Base-by-base conservation (phyloP, 2,113 vertebrate genomes). In the Oxyura jamaicensis region DNA sequence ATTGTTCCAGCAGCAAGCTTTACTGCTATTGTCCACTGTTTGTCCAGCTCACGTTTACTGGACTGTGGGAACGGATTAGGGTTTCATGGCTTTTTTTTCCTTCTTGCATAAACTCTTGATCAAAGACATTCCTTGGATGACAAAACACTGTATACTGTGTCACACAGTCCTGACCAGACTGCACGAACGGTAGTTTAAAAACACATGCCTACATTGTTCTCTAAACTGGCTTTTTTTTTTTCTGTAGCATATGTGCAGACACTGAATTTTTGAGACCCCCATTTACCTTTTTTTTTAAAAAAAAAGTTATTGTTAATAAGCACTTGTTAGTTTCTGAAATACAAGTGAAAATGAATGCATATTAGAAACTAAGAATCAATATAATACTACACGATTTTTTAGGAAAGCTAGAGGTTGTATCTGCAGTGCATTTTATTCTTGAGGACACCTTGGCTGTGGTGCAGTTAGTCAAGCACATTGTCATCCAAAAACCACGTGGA, bases 21-120 rank as follows among this genome's bases (percentile, higher is more conserved):
- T 96, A 90, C 97, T 96, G 97, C 98, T 93, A 98, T 98, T 98
- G 98, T 98, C 97, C 97, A 97, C 97, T 98, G 97, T 97, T 98
- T 97, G 98, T 98, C 97, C 97, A 98, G 98, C 97, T 97, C 98
- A 97, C 89, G 97, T 98, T 98, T 98, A 97, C 97, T 97, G 98
- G 98, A 95, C 98, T 99, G 98, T 99, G 98, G 98, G 98, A 98
- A 98, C 97, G 98, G 98, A 99, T 99, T 99, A 99, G 98, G 97
- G 98, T 98, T 98, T 98, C 98, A 97, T 97, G 97, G 97, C 97
- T 97, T 97, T 98, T 74, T 97, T 95, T 91, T 81, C 68, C 91
- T 95, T 94, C 97, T 97, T 97, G 98, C 97, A 98, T 97, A 98
- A 98, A 98, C 98, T 96, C 98, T 96, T 97, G 98, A 98, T 99